Percentiles rank a stretch among this genome's conserved stretches.
These are phyloP conservation scores for Xanthorhoe spadicearia DNA, from an alignment of 2,888 invertebrate species.

Conservation along the genomic window DNA sequence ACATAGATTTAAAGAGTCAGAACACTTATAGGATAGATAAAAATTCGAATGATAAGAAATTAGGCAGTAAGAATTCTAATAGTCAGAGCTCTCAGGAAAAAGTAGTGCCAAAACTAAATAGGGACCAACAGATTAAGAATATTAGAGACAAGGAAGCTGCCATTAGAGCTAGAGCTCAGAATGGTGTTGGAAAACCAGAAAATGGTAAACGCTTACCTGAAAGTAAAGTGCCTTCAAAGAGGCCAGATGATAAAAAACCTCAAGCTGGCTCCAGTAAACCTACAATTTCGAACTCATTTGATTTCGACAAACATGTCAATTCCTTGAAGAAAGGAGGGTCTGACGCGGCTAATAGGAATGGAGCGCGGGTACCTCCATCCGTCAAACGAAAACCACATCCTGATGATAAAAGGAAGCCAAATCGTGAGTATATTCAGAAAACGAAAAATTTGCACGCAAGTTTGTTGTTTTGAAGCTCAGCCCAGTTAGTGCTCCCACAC, in stretches of 20 bases:
- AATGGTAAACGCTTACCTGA: slow-evolving; percentile 57
- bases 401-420: slow-evolving; percentile 64
- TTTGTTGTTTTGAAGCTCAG: not conserved
- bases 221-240: slow-evolving; percentile 52
- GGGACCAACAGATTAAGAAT: slow-evolving; percentile 55
- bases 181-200: slow-evolving; percentile 35
- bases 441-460: not conserved
- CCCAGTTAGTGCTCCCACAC: too few relatives aligned
- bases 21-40: slow-evolving; percentile 82
- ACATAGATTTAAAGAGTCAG: slow-evolving; percentile 77
- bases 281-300: slow-evolving; percentile 65
- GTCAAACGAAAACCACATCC: slow-evolving; percentile 62
- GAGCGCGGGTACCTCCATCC: slow-evolving; percentile 77
- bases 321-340: slow-evolving; percentile 56
- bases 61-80: slow-evolving; percentile 60
- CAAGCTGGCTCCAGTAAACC: slow-evolving; percentile 65
- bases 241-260: slow-evolving; percentile 62
- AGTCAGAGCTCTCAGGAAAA: slow-evolving; percentile 66
- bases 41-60: slow-evolving; percentile 69
- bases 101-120: slow-evolving; percentile 61
- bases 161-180: slow-evolving; percentile 54
- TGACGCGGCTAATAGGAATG: slow-evolving; percentile 48
- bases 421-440: slow-evolving; percentile 61
- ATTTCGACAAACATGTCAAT: slow-evolving; percentile 78
- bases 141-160: slow-evolving; percentile 57